Evolutionary conservation across 2,797 vertebrate species (phyloP).

Genomic region (Ctenopoma kingsleyae): DNA sequence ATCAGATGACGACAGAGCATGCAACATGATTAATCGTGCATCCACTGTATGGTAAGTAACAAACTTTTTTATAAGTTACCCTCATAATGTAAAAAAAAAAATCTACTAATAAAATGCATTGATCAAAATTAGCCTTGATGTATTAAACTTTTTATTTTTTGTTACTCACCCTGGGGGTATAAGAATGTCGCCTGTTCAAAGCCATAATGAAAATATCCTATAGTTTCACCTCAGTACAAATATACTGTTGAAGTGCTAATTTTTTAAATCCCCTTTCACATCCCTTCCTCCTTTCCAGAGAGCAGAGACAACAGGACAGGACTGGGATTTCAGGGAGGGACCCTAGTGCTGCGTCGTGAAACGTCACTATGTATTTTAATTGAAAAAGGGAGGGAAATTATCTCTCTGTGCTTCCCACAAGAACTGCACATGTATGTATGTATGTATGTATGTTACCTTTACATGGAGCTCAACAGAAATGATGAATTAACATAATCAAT

Average conservation of each 20-base stretch:
- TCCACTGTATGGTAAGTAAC: conserved; percentile 59
- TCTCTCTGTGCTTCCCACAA: background rate
- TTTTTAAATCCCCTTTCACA: conserved; percentile 20
- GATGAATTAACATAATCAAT: background rate
- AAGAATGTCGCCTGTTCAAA: conserved; percentile 77
- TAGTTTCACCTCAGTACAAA: conserved; percentile 26
- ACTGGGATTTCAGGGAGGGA: conserved; percentile 49
- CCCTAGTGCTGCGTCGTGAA: conserved; percentile 23
- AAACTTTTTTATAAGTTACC: background rate
- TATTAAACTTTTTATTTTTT: too few species aligned
- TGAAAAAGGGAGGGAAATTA: conserved; percentile 19
- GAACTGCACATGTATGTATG: conserved; percentile 5
- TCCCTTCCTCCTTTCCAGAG: conserved; percentile 22
- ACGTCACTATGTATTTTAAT: conserved; percentile 55
- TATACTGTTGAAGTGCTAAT: conserved; percentile 1
- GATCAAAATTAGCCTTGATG: background rate
- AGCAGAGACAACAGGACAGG: background rate
- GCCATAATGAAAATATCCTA: conserved; percentile 59
- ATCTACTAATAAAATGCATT: background rate
- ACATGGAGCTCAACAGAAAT: background rate
- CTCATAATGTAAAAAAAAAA: background rate
- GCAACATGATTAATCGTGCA: conserved; percentile 5
- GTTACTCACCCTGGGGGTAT: conserved; percentile 77
- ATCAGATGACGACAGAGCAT: conserved; percentile 14
- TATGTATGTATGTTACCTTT: background rate